Evolutionary conservation across 30 jellyfish, hydroid and myxozoan genomes (phyloP), one percentile per base, ranked within the genome.

Genomic region (Morbakka virulenta): DNA sequence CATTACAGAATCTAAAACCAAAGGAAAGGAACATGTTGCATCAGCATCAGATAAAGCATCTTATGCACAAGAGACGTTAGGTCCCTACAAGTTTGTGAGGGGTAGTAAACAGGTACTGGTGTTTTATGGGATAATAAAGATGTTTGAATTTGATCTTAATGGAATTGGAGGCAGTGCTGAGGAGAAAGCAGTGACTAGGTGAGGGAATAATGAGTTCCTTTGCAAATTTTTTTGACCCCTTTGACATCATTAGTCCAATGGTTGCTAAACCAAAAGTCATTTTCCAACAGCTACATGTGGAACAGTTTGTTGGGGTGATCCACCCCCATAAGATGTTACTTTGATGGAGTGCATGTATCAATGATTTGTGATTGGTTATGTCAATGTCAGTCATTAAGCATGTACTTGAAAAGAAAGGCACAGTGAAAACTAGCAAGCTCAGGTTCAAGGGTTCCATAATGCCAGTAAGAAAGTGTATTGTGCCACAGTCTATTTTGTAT

Each of bases 391-490:
- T 61, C 63, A 52, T 72, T 28, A 64, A 80, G 69, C 64, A 61
- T 29, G n/a, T 77, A 28, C 52, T 47, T 63, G 89, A 67, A n/a
- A 66, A 64, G 28, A 36, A 35, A 6, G 24, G 33, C 17, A 80
- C 67, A 4, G 48, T 20, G 4, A 32, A 52, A 32, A n/a, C n/a
- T n/a, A n/a, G n/a, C 14, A 9, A 12, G 24, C 50, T 62, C 49
- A 35, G 21, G 2, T 77, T 1, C 72, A 57, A 35, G 88, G 88
- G 26, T 77, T 77, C 64, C 71, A 57, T n/a, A 80, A 77, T 64
- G 88, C 88, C 49, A 77, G 88, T 50, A 77, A 61, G 57, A 64
- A 77, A 26, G 82, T 80, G 25, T 77, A 77, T 33, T 77, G 88
- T 41, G 88, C 88, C n/a, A 35, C 64, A 76, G 49, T 77, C 28